Percentiles rank a stretch among this genome's conserved stretches.
Conservation (phyloP, 2,113 vertebrate species). For the Pomatorhinus ruficollis region DNA sequence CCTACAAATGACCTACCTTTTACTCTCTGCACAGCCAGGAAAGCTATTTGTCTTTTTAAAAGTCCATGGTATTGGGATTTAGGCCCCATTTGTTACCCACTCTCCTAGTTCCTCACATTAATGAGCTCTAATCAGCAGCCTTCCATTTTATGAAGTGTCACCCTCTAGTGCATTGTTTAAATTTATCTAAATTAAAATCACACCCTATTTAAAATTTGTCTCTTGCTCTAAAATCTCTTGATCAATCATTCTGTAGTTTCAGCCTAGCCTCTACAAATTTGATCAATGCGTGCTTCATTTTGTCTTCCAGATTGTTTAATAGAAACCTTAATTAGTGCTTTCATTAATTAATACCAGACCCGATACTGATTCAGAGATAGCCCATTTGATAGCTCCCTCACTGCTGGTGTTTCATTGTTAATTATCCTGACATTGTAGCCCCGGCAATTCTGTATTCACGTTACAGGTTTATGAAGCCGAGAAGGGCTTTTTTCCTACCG, state of each 20-base stretch:
- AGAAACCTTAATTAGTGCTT: constrained; percentile 52
- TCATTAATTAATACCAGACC: constrained; percentile 34
- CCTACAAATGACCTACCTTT: not conserved
- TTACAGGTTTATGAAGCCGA: not conserved
- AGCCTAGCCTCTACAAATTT: not conserved
- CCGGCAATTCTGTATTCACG: not conserved
- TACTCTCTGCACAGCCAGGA: not conserved
- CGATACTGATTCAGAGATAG: not conserved
- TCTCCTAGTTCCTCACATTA: not conserved
- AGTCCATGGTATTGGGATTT: not conserved
- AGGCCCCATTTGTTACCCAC: not conserved
- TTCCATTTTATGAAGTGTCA: not conserved
- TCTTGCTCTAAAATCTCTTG: constrained; percentile 11
- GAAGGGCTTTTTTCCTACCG: not conserved
- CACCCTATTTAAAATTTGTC: constrained; percentile 36
- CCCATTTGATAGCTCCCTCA: not conserved
- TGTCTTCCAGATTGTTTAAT: constrained; percentile 27
- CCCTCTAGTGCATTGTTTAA: constrained; percentile 1
- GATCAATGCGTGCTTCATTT: not conserved
- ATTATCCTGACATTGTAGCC: not conserved
- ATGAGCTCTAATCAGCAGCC: not conserved
- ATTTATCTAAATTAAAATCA: constrained; percentile 72
- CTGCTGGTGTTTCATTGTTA: not conserved
- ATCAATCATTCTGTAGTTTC: constrained; percentile 33
- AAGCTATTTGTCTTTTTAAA: not conserved